Base-by-base conservation (phyloP, 2,113 vertebrate genomes). In the Campylomormyrus tamandua region DNA sequence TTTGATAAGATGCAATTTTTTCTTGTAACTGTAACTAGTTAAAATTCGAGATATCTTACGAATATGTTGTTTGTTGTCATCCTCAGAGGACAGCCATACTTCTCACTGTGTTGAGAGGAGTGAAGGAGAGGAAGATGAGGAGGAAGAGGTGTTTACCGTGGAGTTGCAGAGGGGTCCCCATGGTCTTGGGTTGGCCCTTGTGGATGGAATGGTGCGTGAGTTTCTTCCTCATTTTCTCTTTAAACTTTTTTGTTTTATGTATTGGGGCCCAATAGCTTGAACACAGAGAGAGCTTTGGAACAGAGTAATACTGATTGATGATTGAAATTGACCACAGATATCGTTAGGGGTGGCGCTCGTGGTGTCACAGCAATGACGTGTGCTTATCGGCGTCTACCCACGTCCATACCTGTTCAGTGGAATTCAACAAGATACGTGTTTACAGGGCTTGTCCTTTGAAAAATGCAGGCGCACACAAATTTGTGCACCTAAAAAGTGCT, bases 191-290 rank as follows among this genome's bases (percentile, higher is more conserved):
- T 94, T 96, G 2, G 93, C 94, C 53, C 91, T 97, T 86, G 93
- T 96, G 39, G 95, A 97, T 90, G 95, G 95, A 13, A 91, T 92
- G 93, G 96, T 97, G 88, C 95, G 95, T 91, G 2, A 88, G 21
- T 19, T 21, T 58, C 50, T 42, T 87, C 7, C 42, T 84, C 39
- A 31, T 27, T 86, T 49, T 85, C 10, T 50, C 46, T 8, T 5
- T 50, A 49, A 42, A 31, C 85, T 52, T 10, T 42, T 42, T 42
- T 42, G 21, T 45, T 84, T 21, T 46, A 46, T 49, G 42, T 24
- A 46, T 48, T 84, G 83, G 8, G 39, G 42, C 24, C 24, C 2
- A 1, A 48, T 39, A 39, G 31, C 70, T 35, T 77, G 13, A 77
- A 77, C 70, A 39, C 70, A 35, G 11, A 39, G 27, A 39, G 70